A percentile compares a stretch with the other conserved stretches of the same genome.
Conservation (phyloP, 2,797 vertebrate genomes). For the Periparus ater region DNA sequence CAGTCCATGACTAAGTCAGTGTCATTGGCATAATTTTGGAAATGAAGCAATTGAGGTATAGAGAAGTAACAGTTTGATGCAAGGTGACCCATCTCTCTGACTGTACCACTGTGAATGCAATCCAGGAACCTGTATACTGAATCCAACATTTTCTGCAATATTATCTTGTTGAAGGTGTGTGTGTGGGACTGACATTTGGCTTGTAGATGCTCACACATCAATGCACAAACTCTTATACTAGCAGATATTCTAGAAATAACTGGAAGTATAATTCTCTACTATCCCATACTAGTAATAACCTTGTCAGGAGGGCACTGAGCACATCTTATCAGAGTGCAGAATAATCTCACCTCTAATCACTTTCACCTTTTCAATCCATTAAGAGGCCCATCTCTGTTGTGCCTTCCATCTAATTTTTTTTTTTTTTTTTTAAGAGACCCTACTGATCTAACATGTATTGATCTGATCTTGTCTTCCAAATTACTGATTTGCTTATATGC, state of each 20-base stretch:
- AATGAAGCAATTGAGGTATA: background rate
- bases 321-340: background rate
- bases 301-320: background rate
- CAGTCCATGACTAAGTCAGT: background rate
- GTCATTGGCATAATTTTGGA: background rate
- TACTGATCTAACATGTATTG: constrained; percentile 22
- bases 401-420: background rate
- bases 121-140: background rate
- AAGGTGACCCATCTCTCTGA: background rate
- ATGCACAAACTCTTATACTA: background rate
- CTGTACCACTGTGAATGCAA: background rate
- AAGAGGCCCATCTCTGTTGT: background rate
- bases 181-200: background rate
- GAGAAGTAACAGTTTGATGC: background rate
- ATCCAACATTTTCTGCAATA: background rate
- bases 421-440: background rate
- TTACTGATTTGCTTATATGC: constrained; percentile 13
- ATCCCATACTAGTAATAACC: background rate
- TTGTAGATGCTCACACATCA: background rate
- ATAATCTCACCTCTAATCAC: constrained; percentile 9
- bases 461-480: constrained; percentile 34
- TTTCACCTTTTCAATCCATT: constrained; percentile 21
- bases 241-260: background rate
- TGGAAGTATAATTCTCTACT: background rate
- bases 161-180: background rate